These are phyloP conservation scores for Acyrthosiphon pisum DNA, from an alignment of 1,140 invertebrate genomes.

Conservation along the genomic window DNA sequence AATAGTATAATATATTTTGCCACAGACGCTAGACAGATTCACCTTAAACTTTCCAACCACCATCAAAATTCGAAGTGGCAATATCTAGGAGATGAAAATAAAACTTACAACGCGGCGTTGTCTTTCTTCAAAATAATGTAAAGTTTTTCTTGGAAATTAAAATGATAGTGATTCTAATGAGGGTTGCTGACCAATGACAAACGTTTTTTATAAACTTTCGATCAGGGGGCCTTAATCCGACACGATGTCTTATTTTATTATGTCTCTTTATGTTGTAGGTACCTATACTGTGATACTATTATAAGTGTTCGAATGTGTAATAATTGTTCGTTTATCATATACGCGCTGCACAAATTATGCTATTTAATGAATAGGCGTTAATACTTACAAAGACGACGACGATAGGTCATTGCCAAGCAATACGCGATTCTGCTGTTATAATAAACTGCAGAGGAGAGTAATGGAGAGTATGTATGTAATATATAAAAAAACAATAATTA, in stretches of 20 bases:
- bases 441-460: background rate
- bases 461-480: background rate
- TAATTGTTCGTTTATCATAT: background rate
- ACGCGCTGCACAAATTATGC: background rate
- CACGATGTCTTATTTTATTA: too few relatives aligned
- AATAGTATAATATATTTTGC: background rate
- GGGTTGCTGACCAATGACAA: background rate
- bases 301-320: background rate
- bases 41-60: background rate
- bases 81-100: background rate
- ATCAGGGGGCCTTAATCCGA: too few relatives aligned
- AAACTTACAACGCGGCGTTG: background rate
- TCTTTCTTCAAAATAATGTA: background rate
- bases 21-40: background rate
- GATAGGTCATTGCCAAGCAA: background rate
- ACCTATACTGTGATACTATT: background rate
- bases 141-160: background rate
- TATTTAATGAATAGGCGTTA: slow-evolving; percentile 2
- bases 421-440: background rate
- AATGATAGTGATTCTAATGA: background rate
- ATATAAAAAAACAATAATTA: slow-evolving; percentile 1
- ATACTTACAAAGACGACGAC: background rate
- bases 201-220: too few relatives aligned
- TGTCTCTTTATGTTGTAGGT: background rate
- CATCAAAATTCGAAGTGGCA: background rate